These are phyloP conservation scores for Blomia tropicalis DNA, from an alignment of 2,888 invertebrate genomes.

Conservation along the genomic window DNA sequence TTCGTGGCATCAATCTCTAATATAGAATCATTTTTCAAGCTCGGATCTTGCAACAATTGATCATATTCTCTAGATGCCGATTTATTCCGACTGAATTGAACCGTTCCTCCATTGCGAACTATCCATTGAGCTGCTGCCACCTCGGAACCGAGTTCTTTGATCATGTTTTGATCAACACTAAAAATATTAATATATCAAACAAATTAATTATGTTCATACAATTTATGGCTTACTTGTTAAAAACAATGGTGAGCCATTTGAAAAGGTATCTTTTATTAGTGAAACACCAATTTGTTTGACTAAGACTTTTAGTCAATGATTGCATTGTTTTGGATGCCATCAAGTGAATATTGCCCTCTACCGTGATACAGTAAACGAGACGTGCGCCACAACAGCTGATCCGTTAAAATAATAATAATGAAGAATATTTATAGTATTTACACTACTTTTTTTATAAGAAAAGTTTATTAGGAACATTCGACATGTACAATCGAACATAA, in stretches of 20 bases:
- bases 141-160: slow-evolving; percentile 63
- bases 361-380: too few species aligned
- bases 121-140: slow-evolving; percentile 89
- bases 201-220: neutral
- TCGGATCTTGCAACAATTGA: slow-evolving; percentile 44
- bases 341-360: too few species aligned
- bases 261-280: neutral
- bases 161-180: slow-evolving; percentile 50
- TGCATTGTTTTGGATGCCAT: neutral
- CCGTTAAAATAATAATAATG: too few species aligned
- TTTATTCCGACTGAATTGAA: slow-evolving; percentile 49
- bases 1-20: slow-evolving; percentile 62
- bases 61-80: slow-evolving; percentile 54
- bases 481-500: slow-evolving; percentile 6
- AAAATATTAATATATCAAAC: neutral
- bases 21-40: slow-evolving; percentile 41
- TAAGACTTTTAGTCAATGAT: neutral
- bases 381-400: too few species aligned
- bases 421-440: too few species aligned
- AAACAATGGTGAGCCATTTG: slow-evolving; percentile 3
- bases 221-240: neutral
- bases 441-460: neutral
- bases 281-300: neutral
- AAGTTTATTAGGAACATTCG: neutral
- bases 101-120: slow-evolving; percentile 66